These are phyloP conservation scores for Helogale parvula DNA, from an alignment of 2,113 vertebrate species.

Conservation along the genomic window DNA sequence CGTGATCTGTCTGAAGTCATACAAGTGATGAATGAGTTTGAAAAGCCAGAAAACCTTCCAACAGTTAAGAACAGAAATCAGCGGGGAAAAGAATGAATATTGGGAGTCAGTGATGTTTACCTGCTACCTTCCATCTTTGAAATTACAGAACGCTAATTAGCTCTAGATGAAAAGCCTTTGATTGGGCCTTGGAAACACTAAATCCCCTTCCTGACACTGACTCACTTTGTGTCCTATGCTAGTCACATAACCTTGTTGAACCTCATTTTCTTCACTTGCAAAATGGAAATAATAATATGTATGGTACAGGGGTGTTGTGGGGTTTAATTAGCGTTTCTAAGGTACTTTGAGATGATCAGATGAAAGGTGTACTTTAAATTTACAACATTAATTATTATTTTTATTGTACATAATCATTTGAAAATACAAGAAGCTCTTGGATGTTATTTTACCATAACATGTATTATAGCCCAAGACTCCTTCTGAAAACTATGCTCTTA, in stretches of 20 bases:
- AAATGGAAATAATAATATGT: slow-evolving; percentile 67
- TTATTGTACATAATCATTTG: slow-evolving; percentile 54
- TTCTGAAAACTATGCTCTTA: background rate
- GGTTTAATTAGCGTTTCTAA: slow-evolving; percentile 71
- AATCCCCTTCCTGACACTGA: background rate
- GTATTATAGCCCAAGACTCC: background rate
- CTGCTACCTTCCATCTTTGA: background rate
- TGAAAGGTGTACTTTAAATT: slow-evolving; percentile 65
- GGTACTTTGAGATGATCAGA: slow-evolving; percentile 70
- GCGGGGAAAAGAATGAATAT: background rate
- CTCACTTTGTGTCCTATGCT: background rate
- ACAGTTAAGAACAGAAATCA: background rate
- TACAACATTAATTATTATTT: slow-evolving; percentile 75
- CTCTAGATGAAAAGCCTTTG: background rate
- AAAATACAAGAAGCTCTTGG: slow-evolving; percentile 32
- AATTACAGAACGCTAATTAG: background rate
- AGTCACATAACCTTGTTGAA: slow-evolving; percentile 54
- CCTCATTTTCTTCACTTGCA: slow-evolving; percentile 55
- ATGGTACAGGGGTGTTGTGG: slow-evolving; percentile 9
- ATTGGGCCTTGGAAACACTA: background rate
- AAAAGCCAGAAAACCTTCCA: background rate
- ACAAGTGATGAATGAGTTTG: background rate
- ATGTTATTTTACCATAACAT: background rate
- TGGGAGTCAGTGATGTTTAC: background rate
- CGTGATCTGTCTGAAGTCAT: background rate